Percentiles rank a stretch among this genome's conserved stretches.
Conservation (phyloP, 2,113 vertebrate species). For the Pseudorhombus dupliciocellatus region DNA sequence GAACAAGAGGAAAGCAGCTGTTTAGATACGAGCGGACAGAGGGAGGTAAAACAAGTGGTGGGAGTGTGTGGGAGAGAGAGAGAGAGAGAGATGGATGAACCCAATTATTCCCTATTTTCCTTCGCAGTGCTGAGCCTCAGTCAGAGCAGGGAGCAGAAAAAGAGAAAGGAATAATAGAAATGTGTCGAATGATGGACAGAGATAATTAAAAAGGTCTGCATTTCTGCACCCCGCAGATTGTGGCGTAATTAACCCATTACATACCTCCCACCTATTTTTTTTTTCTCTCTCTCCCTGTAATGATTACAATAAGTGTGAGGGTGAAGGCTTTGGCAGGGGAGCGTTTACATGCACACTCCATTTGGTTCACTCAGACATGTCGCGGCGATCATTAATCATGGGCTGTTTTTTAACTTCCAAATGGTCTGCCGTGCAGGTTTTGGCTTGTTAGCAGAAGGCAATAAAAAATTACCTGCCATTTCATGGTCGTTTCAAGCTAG, state of each 20-base stretch:
- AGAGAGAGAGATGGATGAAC: conserved; percentile 77
- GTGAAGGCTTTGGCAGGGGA: conserved; percentile 71
- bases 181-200: conserved; percentile 78
- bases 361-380: conserved; percentile 77
- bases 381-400: conserved; percentile 76
- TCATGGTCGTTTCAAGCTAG: conserved; percentile 32
- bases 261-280: conserved; percentile 43
- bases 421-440: conserved; percentile 22
- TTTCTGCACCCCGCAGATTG: conserved; percentile 62
- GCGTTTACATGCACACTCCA: conserved; percentile 74
- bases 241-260: conserved; percentile 79
- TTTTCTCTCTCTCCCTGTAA: conserved; percentile 65
- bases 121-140: conserved; percentile 49
- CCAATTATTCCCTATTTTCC: conserved; percentile 77
- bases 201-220: conserved; percentile 77
- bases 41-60: conserved; percentile 29
- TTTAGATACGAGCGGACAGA: conserved; percentile 10
- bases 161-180: conserved; percentile 77
- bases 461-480: conserved; percentile 58
- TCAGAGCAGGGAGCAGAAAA: conserved; percentile 54
- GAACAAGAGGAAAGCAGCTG: not conserved
- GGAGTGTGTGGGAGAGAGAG: conserved; percentile 14
- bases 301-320: conserved; percentile 79
- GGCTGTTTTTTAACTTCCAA: conserved; percentile 67
- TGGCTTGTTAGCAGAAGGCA: conserved; percentile 61